Conservation (phyloP, 2,797 vertebrate species). For the Muscicapa striata region DNA sequence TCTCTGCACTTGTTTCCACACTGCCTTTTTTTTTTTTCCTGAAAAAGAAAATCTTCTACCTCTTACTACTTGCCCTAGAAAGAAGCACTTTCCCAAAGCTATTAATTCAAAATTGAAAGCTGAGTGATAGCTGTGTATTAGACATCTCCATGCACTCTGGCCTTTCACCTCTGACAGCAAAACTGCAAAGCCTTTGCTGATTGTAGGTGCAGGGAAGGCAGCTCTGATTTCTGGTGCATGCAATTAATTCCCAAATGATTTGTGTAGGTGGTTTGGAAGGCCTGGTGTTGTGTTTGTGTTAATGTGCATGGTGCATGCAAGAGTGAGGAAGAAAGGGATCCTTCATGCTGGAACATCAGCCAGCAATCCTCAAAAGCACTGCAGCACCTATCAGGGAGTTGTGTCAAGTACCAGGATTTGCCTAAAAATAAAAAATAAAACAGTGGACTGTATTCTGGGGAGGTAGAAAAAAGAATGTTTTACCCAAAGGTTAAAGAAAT, state of each 20-base stretch:
- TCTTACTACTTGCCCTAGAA: neutral
- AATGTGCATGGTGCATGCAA: neutral
- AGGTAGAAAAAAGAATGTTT: neutral
- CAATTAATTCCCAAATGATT: neutral
- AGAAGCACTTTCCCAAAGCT: neutral
- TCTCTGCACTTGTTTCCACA: neutral
- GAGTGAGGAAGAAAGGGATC: accelerated
- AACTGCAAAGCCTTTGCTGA: neutral
- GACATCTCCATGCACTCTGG: neutral
- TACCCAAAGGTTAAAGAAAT: neutral
- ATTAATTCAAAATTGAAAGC: neutral
- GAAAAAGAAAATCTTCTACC: neutral
- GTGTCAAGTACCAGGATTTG: neutral
- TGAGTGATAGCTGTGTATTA: neutral
- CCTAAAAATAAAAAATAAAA: neutral
- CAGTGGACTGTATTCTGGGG: neutral
- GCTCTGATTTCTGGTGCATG: neutral
- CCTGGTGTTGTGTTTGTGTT: neutral
- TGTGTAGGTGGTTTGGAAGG: neutral
- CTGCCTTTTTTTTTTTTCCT: neutral
- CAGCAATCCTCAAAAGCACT: neutral
- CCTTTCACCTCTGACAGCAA: neutral
- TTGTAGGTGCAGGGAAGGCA: neutral
- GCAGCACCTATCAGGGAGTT: neutral
- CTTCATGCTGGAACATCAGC: neutral